Conservation (phyloP, 2,888 invertebrate genomes). For the Noctuana brunneofusca region DNA sequence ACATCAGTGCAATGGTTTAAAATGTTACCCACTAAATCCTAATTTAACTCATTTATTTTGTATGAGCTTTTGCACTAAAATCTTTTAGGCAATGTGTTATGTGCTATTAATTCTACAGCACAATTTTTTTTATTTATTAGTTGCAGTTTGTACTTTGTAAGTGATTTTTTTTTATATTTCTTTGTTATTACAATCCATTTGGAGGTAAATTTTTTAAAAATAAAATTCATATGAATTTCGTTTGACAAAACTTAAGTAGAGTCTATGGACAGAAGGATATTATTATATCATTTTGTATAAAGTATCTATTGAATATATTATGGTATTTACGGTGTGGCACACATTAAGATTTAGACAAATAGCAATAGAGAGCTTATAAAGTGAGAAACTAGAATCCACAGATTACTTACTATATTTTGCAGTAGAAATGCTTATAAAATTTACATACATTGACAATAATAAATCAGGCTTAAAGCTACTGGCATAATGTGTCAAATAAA, state of each 20-base stretch:
- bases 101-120: too few relatives aligned
- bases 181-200: too few relatives aligned
- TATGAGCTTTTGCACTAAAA: too few relatives aligned
- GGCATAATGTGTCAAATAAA: constrained; percentile 18
- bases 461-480: constrained; percentile 8
- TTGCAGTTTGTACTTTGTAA: too few relatives aligned
- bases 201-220: too few relatives aligned
- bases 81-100: too few relatives aligned
- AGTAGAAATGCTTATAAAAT: background rate
- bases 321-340: background rate
- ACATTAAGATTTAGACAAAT: background rate
- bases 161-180: too few relatives aligned
- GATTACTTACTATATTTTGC: background rate
- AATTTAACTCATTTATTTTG: too few relatives aligned
- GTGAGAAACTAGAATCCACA: constrained; percentile 2
- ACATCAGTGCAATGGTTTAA: too few relatives aligned
- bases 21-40: too few relatives aligned
- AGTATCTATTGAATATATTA: background rate
- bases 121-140: too few relatives aligned
- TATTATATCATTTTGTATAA: background rate
- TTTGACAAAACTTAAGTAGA: background rate
- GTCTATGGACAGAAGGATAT: background rate
- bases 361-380: constrained; percentile 1
- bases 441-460: constrained; percentile 1
- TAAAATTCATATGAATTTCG: background rate